These are phyloP conservation scores for Bucorvus abyssinicus DNA, from an alignment of 2,797 vertebrate species.

Conservation along the genomic window DNA sequence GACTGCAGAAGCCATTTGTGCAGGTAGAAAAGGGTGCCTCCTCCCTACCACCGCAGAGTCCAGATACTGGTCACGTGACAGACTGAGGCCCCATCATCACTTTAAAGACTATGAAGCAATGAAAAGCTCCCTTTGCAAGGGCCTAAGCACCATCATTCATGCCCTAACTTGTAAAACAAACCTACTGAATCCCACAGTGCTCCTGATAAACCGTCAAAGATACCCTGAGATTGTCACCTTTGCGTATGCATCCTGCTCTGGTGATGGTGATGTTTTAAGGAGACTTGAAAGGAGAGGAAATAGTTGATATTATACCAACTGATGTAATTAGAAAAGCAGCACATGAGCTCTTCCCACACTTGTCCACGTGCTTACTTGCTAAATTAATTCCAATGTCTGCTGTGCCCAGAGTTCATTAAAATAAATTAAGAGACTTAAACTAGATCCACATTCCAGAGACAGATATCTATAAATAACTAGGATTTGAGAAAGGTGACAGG, in stretches of 20 bases:
- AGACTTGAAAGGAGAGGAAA: background rate
- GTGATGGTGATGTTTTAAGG: background rate
- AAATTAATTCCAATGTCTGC: background rate
- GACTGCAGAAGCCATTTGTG: background rate
- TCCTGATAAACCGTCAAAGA: background rate
- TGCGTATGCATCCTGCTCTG: background rate
- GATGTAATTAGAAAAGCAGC: background rate
- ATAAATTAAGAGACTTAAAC: slow-evolving; percentile 2
- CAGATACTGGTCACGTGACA: background rate
- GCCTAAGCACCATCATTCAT: background rate
- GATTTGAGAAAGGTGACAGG: background rate
- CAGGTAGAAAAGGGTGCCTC: background rate
- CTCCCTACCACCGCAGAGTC: background rate
- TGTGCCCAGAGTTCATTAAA: background rate
- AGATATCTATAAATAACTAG: background rate
- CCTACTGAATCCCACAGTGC: background rate
- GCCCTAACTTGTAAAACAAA: background rate
- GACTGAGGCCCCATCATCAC: background rate
- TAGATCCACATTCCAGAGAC: background rate
- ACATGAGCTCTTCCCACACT: background rate
- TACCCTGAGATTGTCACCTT: background rate
- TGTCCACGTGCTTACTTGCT: background rate
- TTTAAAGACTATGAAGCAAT: background rate
- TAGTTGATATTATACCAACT: background rate
- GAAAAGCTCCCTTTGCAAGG: background rate